These are phyloP conservation scores for Carassius gibelio DNA, from an alignment of 2,113 vertebrate genomes.

Conservation along the genomic window DNA sequence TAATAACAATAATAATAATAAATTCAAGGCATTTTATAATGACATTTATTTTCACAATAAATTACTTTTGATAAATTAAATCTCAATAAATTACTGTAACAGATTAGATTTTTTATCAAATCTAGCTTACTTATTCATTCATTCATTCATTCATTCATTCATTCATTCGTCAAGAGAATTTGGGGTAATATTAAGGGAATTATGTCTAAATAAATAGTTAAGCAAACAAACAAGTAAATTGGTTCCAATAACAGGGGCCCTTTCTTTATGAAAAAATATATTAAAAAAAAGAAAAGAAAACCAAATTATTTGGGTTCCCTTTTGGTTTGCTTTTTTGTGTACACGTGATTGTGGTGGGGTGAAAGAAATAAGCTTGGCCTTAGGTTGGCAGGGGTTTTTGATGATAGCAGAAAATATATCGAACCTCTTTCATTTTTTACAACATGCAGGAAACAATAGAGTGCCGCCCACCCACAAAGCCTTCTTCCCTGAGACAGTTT, in stretches of 20 bases:
- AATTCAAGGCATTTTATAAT: not conserved
- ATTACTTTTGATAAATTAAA: no score
- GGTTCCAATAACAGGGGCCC: not conserved
- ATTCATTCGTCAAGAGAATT: not conserved
- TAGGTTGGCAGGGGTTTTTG: not conserved
- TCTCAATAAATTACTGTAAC: not conserved
- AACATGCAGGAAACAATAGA: slow-evolving; percentile 18
- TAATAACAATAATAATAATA: not conserved
- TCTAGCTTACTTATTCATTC: no score
- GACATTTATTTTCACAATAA: not conserved
- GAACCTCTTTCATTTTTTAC: not conserved
- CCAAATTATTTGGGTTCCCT: not conserved
- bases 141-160: no score
- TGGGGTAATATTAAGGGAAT: not conserved
- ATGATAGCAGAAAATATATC: slow-evolving; percentile 1
- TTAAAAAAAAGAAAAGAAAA: no score
- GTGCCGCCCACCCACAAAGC: slow-evolving; percentile 12
- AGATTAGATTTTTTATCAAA: not conserved
- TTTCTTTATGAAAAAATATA: not conserved
- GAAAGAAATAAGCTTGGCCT: not conserved
- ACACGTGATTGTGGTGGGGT: not conserved
- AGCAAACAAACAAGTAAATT: not conserved
- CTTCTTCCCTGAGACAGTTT: slow-evolving; percentile 28
- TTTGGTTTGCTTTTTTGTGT: not conserved
- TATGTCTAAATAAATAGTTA: not conserved